Evolutionary conservation across 2,113 vertebrate genomes (phyloP).

Genomic region (Tenrec ecaudatus): DNA sequence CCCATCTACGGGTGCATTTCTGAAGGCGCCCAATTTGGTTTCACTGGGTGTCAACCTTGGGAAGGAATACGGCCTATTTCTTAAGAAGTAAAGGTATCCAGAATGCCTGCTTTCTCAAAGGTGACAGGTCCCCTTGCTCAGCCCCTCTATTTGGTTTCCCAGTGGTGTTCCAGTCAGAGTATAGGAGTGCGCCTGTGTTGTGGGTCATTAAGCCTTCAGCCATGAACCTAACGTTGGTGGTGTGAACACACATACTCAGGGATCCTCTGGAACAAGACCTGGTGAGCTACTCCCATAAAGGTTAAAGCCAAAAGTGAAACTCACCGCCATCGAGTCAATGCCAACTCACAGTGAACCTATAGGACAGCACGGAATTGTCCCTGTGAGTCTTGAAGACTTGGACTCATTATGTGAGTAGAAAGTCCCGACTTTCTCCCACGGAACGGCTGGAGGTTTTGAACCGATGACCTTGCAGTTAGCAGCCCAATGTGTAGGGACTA

Average conservation of each 20-base stretch:
- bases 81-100: slow-evolving; percentile 20
- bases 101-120: background rate
- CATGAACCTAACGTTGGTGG: background rate
- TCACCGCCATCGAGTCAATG: too few species aligned
- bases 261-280: background rate
- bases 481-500: too few species aligned
- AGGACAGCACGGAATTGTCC: too few species aligned
- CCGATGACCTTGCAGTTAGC: too few species aligned
- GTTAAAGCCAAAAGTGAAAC: background rate
- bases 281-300: background rate
- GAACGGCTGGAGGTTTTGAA: too few species aligned
- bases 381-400: too few species aligned
- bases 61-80: background rate
- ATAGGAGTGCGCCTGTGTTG: background rate
- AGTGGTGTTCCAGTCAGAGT: background rate
- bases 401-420: too few species aligned
- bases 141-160: background rate
- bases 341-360: too few species aligned
- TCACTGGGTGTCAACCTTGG: background rate
- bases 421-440: too few species aligned
- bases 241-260: background rate
- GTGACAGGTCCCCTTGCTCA: background rate
- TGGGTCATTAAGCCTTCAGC: background rate
- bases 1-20: background rate
- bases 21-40: background rate